Percentiles rank a stretch among this genome's conserved stretches.
phyloP scores from a whole-genome alignment of 2,797 vertebrate genomes.

The Pangasius macronema region DNA sequence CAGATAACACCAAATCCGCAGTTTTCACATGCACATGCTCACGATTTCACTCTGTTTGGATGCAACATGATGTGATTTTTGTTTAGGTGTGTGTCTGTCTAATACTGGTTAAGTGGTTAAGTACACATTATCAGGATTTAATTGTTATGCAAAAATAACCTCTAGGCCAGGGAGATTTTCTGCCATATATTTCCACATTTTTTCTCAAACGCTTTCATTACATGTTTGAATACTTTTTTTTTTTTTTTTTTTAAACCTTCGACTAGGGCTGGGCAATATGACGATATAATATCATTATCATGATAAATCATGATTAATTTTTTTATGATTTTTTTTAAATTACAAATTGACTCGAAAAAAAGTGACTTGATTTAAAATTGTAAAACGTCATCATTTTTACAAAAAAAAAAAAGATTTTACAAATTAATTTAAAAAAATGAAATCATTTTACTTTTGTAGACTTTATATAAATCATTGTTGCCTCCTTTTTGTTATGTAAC shows the following conservation, averaged over 20 bases:
- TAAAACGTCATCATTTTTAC: background rate
- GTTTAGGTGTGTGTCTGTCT: background rate
- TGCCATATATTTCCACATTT: background rate
- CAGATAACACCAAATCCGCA: slow-evolving; percentile 20
- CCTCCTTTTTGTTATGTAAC: background rate
- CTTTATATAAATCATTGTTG: background rate
- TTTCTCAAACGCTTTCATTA: background rate
- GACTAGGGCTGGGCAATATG: background rate
- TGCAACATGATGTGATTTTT: background rate
- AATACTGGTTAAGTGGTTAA: background rate
- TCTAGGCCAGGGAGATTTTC: background rate
- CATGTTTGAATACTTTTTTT: too few species aligned
- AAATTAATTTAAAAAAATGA: background rate
- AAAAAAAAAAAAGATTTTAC: too few species aligned
- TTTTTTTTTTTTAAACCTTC: background rate
- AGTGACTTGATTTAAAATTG: background rate
- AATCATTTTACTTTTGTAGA: background rate
- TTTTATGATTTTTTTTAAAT: background rate
- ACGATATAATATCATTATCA: background rate
- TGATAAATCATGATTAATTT: background rate
- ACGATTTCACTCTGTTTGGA: slow-evolving; percentile 1
- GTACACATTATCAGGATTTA: background rate
- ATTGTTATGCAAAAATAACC: background rate
- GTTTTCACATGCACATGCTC: slow-evolving; percentile 1
- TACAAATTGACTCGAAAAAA: background rate